Evolutionary conservation across 2,888 invertebrate species (phyloP).

Genomic region (Graphium colonna): DNA sequence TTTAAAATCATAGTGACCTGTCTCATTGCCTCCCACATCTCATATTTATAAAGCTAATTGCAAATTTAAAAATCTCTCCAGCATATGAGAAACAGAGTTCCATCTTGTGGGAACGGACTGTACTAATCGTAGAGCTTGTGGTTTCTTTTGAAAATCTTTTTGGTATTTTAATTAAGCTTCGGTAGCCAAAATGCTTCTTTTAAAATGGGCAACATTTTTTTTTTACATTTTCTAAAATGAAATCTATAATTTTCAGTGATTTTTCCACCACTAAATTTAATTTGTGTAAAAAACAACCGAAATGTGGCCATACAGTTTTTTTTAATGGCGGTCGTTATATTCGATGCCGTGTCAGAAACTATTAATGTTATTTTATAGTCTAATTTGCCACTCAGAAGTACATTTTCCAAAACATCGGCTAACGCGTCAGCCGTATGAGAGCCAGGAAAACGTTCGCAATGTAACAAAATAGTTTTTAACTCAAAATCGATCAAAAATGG

Average conservation of each 20-base stretch:
- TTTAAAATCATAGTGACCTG: slow-evolving; percentile 25
- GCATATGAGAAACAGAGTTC: slow-evolving; percentile 27
- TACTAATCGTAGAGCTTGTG: slow-evolving; percentile 10
- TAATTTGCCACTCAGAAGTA: slow-evolving; percentile 2
- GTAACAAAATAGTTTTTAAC: no score
- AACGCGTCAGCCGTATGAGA: no score
- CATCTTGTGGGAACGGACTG: slow-evolving; percentile 24
- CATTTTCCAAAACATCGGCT: neutral
- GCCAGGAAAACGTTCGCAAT: no score
- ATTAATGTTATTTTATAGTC: slow-evolving; percentile 1
- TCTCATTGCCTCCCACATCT: slow-evolving; percentile 22
- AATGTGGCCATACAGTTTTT: slow-evolving; percentile 10
- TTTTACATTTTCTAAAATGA: slow-evolving; percentile 18
- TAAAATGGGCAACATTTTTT: slow-evolving; percentile 17
- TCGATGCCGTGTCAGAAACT: slow-evolving; percentile 4
- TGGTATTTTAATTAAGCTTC: slow-evolving; percentile 16
- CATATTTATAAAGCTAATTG: slow-evolving; percentile 18
- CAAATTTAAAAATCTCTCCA: slow-evolving; percentile 20
- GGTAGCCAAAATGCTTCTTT: slow-evolving; percentile 15
- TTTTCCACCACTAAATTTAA: slow-evolving; percentile 12
- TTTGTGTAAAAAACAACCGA: slow-evolving; percentile 18
- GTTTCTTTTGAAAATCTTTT: slow-evolving; percentile 1
- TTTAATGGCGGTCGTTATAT: slow-evolving; percentile 1
- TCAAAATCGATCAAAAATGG: no score
- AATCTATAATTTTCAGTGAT: slow-evolving; percentile 8